These are phyloP conservation scores for Mirza zaza DNA, from an alignment of 2,113 vertebrate species.

Conservation along the genomic window DNA sequence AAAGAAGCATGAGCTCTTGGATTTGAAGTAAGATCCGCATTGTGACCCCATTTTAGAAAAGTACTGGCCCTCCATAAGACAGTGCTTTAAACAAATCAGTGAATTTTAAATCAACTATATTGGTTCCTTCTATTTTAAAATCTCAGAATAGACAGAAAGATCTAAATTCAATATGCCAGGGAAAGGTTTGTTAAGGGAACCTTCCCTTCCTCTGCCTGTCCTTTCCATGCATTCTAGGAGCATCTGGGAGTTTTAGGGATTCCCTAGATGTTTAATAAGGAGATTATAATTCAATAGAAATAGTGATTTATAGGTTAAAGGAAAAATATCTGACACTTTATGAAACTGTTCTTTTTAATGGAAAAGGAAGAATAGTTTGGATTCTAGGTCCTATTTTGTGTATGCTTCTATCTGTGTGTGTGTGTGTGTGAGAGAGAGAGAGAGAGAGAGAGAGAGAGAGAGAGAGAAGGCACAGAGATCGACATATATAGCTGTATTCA, in stretches of 20 bases:
- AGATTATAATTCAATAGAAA: slow-evolving; percentile 6
- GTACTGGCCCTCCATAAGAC: background rate
- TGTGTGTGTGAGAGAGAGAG: background rate
- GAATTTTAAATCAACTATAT: slow-evolving; percentile 20
- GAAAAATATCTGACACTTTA: background rate
- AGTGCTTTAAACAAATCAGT: background rate
- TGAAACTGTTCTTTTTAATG: slow-evolving; percentile 13
- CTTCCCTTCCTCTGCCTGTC: background rate
- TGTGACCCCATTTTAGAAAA: background rate
- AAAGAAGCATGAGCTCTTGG: background rate
- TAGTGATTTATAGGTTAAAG: slow-evolving; percentile 2
- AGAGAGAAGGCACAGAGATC: background rate
- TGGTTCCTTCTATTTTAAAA: slow-evolving; percentile 23
- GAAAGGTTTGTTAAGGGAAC: background rate
- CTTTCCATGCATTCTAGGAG: background rate
- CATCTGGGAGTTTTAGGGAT: background rate
- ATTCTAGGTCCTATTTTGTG: background rate
- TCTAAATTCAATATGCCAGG: background rate
- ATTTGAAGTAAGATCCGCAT: background rate
- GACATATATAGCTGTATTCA: background rate
- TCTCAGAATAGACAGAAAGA: slow-evolving; percentile 21
- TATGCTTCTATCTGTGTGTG: background rate
- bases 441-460: background rate
- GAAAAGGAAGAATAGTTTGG: background rate
- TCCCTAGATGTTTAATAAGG: background rate